Base-by-base conservation (phyloP, 2,113 vertebrate genomes). In the Felis chaus region DNA sequence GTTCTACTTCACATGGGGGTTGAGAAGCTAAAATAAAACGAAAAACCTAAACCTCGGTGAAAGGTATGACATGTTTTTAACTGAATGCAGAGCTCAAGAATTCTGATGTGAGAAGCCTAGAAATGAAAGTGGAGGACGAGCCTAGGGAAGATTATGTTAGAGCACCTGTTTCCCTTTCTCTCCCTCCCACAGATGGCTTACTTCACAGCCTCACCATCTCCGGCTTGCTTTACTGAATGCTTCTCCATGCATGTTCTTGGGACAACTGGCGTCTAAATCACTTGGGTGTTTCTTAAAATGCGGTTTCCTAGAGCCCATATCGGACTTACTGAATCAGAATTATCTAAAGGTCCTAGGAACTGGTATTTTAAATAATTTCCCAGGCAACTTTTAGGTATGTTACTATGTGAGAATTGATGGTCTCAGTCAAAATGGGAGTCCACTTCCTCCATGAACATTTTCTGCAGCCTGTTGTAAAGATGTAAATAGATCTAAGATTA, bases 21-120 rank as follows among this genome's bases (percentile, higher is more conserved):
- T 85, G 18, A 91, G 36, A 84, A 21, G 27, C 66, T 93, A 63
- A 96, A 97, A 93, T 93, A 83, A 96, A 98, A 79, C n/a, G 36
- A 86, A 96, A 95, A 82, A 1, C 11, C n/a, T 9, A 84, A 93
- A 95, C 29, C 48, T 86, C 21, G 87, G 66, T 95, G 73, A n/a
- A 93, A 71, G 84, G 16, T 57, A 9, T 87, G 79, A 31, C 15
- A 39, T 85, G 18, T 89, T 73, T 92, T 97, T 61, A 92, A 83
- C 45, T 90, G 69, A 33, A 93, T 74, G n/a, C 41, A 88, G 16
- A 89, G n/a, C 16, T 88, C 85, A 91, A 94, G 45, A 90, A 73
- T 66, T 81, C 41, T 36, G 18, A 18, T 91, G 73, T 31, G 39
- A 88, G 36, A 81, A 83, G 19, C 50, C 61, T 66, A 57, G 33